Conservation (phyloP, 2,888 invertebrate genomes). For the Amblyjoppa proteus region DNA sequence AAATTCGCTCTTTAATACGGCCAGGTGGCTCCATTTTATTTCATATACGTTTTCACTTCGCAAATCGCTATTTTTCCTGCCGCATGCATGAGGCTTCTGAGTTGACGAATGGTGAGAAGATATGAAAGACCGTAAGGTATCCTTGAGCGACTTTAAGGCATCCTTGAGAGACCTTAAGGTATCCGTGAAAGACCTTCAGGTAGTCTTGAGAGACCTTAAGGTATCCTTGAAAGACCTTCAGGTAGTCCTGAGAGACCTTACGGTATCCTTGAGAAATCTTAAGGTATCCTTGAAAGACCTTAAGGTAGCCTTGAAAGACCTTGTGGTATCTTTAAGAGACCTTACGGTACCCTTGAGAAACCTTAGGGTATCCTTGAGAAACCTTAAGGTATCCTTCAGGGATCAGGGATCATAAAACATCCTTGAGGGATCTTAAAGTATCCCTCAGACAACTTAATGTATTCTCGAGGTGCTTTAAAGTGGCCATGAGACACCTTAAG, state of each 20-base stretch:
- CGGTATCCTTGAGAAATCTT: neutral
- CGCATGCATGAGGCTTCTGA: neutral
- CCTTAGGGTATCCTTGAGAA: too few relatives aligned
- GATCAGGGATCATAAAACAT: too few relatives aligned
- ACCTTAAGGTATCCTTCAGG: too few relatives aligned
- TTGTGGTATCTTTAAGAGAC: neutral
- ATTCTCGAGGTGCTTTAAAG: neutral
- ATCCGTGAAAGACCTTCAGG: neutral
- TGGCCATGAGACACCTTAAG: neutral
- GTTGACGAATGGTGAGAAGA: neutral
- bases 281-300: neutral
- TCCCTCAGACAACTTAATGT: too few relatives aligned
- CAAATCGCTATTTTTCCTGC: neutral
- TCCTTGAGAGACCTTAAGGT: neutral
- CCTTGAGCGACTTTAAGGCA: neutral
- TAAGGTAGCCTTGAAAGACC: neutral
- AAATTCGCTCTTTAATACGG: neutral
- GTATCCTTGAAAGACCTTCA: neutral
- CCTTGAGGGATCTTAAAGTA: too few relatives aligned
- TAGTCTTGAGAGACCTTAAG: neutral
- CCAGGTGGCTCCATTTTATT: neutral
- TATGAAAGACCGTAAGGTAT: neutral
- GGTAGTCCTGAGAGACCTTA: neutral
- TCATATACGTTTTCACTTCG: neutral
- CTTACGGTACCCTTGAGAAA: too few relatives aligned